A percentile compares a stretch with the other conserved stretches of the same genome.
Evolutionary conservation across 2,797 vertebrate species (phyloP).

Genomic region (Acrocephalus scirpaceus): DNA sequence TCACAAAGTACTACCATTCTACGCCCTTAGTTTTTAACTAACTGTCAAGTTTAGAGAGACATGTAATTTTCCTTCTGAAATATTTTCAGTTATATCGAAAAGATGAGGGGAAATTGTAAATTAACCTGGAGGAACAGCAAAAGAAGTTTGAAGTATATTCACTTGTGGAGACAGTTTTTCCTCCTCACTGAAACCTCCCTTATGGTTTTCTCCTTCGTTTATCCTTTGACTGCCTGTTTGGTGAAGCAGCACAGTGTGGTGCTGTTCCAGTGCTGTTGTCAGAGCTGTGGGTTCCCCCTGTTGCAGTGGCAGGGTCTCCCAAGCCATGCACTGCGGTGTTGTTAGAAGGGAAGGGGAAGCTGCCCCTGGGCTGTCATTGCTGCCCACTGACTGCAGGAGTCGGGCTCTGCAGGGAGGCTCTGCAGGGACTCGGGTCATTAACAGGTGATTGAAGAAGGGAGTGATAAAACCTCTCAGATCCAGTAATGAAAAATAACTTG

Average conservation of each 20-base stretch:
- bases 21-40: not conserved
- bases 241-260: not conserved
- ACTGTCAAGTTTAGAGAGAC: not conserved
- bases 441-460: not conserved
- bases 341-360: not conserved
- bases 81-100: not conserved
- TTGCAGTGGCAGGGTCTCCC: not conserved
- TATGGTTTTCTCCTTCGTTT: not conserved
- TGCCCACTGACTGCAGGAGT: not conserved
- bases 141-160: not conserved
- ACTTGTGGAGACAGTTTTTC: not conserved
- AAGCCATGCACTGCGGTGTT: not conserved
- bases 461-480: not conserved
- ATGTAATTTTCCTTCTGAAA: not conserved
- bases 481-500: not conserved
- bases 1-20: not conserved
- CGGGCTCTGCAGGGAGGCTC: no score
- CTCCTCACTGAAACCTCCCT: not conserved
- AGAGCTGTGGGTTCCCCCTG: not conserved
- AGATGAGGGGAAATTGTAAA: not conserved
- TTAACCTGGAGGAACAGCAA: not conserved
- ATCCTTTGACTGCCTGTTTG: not conserved
- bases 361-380: not conserved
- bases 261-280: not conserved
- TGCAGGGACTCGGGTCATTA: not conserved